Evolutionary conservation across 2,888 invertebrate genomes (phyloP), one percentile per base, ranked within the genome.

Genomic region (Phengaris alcon): DNA sequence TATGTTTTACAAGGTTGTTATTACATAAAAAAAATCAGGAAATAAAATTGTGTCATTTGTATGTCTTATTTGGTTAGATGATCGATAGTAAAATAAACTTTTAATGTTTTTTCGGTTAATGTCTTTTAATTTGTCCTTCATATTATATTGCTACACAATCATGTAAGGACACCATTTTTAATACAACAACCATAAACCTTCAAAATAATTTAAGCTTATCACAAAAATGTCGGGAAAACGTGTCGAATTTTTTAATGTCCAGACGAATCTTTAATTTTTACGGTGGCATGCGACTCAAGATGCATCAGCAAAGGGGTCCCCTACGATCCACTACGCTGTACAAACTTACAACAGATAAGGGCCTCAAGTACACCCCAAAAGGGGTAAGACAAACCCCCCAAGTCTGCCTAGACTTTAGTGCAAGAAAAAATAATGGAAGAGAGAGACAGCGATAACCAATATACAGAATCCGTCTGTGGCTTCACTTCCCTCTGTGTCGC

Each of bases 271-370:
- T 82, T 77, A 74, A 82, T 81, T 82, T 84, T 81, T 74, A 83
- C 90, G 76, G 88, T 85, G 75, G 84, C 93, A 87, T 82, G 83
- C 83, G 85, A 86, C 89, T 90, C 88, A 92, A 93, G 93, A 93
- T 92, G 88, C 89, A 88, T 90, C 88, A 88, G 88, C 85, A 86
- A 90, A 92, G 90, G 88, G 89, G 88, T 87, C 90, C 90, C 90
- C 90, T 90, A 90, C 90, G 88, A 90, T 87, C 88, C 91, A 91
- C 91, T 92, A 90, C 90, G 86, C 88, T 92, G 88, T 90, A 93
- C 92, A 93, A 93, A 93, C 93, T 93, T 93, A 90, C 89, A 85
- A 89, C 90, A 90, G 93, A 92, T 93, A 91, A 93, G 92, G 91
- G 91, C 84, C 84, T 86, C 86, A 89, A 91, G 92, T 89, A 89